phyloP scores from a whole-genome alignment of 2,113 vertebrate genomes.

The Tretioscincus oriximinensis region DNA sequence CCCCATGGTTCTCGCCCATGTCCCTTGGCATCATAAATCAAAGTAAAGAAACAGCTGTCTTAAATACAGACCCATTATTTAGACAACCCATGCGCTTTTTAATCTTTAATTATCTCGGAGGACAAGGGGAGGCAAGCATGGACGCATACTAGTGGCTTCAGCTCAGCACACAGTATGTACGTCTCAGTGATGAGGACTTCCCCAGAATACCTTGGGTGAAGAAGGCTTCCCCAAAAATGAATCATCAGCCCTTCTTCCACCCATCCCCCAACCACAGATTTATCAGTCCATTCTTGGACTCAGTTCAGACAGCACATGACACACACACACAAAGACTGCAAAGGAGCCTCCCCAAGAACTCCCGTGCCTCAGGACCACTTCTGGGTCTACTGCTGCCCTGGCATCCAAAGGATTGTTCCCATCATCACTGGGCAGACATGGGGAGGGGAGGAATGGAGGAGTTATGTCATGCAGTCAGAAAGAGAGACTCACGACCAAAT shows the following conservation, averaged over 20 bases:
- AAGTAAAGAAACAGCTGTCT: background rate
- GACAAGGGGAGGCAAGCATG: background rate
- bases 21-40: slow-evolving; percentile 1
- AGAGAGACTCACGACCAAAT: background rate
- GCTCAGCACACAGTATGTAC: background rate
- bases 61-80: slow-evolving; percentile 1
- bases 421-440: background rate
- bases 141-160: too few relatives aligned
- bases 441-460: too few relatives aligned
- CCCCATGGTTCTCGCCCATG: fast-evolving
- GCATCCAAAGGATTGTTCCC: background rate
- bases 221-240: background rate
- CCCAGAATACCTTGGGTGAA: background rate
- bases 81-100: slow-evolving; percentile 12
- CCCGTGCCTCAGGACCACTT: background rate
- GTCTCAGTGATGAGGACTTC: background rate
- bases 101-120: fast-evolving
- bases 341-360: too few relatives aligned
- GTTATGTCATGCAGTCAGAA: background rate
- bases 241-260: background rate
- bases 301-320: background rate
- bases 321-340: background rate
- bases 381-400: background rate
- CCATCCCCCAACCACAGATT: background rate
- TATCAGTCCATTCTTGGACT: background rate